These are phyloP conservation scores for Molossus alvarezi DNA, from an alignment of 2,797 vertebrate genomes.

Conservation along the genomic window DNA sequence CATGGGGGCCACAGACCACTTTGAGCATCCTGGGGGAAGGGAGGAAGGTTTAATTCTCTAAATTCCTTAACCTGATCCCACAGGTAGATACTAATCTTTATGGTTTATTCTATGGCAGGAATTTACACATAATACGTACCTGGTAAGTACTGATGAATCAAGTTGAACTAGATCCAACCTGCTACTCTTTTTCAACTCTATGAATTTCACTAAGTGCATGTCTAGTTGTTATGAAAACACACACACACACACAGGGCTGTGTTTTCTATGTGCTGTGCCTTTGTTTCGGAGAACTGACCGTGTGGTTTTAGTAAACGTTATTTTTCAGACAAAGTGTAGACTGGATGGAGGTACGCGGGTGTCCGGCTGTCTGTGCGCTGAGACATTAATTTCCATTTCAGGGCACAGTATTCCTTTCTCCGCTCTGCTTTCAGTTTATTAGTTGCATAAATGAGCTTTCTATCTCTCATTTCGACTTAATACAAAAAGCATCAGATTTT, in stretches of 20 bases:
- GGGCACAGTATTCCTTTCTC: conserved; percentile 78
- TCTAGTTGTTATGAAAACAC: neutral
- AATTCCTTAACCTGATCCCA: neutral
- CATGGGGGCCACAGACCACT: too few relatives aligned
- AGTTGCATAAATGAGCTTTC: conserved; percentile 79
- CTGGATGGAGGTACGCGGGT: conserved; percentile 23
- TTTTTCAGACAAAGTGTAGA: conserved; percentile 66
- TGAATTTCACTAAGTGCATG: conserved; percentile 12
- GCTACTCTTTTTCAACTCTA: neutral
- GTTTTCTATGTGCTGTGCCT: neutral
- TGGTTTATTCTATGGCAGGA: neutral
- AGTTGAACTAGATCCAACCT: neutral
- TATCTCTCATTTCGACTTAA: conserved; percentile 82
- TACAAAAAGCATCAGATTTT: conserved; percentile 83
- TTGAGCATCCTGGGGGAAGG: neutral
- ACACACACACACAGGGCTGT: neutral
- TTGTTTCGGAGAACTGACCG: conserved; percentile 20
- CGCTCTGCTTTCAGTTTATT: conserved; percentile 82
- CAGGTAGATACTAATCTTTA: neutral
- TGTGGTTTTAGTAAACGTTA: conserved; percentile 40
- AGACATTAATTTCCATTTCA: conserved; percentile 83
- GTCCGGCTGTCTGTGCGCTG: conserved; percentile 71
- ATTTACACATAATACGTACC: neutral
- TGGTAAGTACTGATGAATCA: neutral
- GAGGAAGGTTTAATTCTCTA: neutral